phyloP scores from a whole-genome alignment of 2,113 vertebrate genomes.

The Sus scrofa region T2T-Sscrofa CM000812.6:194744001-194744500 shows the following conservation, averaged over 20 bases:
- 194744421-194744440: slow-evolving; percentile 39
- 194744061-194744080: slow-evolving; percentile 52
- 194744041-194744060: neutral
- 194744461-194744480: slow-evolving; percentile 25
- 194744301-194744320: slow-evolving; percentile 76
- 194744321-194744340: slow-evolving; percentile 81
- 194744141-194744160: neutral
- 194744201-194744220: slow-evolving; percentile 63
- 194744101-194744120: neutral
- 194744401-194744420: slow-evolving; percentile 42
- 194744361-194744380: slow-evolving; percentile 64
- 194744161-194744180: slow-evolving; percentile 20
- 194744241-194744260: slow-evolving; percentile 70
- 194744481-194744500: neutral
- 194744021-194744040: slow-evolving; percentile 53
- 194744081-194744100: slow-evolving; percentile 1
- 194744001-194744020: slow-evolving; percentile 70
- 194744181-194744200: neutral
- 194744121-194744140: slow-evolving; percentile 48
- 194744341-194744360: slow-evolving; percentile 66
- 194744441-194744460: slow-evolving; percentile 56
- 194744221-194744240: slow-evolving; percentile 72
- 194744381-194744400: slow-evolving; percentile 64
- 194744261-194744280: slow-evolving; percentile 77
- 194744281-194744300: slow-evolving; percentile 71